Percentiles rank a stretch among this genome's conserved stretches.
These are phyloP conservation scores for Leptopilina boulardi DNA, from an alignment of 1,140 invertebrate species.

Conservation along the genomic window DNA sequence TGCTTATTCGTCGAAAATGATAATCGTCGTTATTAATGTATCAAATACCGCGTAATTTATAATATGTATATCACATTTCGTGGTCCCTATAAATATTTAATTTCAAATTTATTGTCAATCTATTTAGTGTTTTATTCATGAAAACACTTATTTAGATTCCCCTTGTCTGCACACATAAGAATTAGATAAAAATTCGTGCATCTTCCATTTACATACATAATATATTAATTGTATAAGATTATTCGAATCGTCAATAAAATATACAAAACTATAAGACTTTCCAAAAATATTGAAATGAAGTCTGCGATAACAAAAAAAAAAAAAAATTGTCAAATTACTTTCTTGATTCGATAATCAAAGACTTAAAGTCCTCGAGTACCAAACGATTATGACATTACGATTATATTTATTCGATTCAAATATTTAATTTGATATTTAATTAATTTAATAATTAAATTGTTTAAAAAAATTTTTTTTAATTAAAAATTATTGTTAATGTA, in stretches of 20 bases:
- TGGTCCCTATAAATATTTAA: neutral
- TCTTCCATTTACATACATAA: conserved; percentile 7
- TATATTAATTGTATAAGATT: neutral
- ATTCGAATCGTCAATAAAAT: conserved; percentile 18
- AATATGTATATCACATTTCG: neutral
- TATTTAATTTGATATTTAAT: too few species aligned
- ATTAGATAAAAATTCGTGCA: neutral
- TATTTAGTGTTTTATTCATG: conserved; percentile 16
- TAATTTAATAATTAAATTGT: too few species aligned
- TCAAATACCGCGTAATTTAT: neutral
- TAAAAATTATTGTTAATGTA: too few species aligned
- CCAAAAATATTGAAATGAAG: neutral
- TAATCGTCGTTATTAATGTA: neutral
- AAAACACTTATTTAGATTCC: conserved; percentile 18
- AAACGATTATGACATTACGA: too few species aligned
- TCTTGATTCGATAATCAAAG: neutral
- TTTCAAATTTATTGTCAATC: conserved; percentile 7
- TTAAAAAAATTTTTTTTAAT: too few species aligned
- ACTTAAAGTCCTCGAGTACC: too few species aligned
- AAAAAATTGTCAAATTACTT: neutral
- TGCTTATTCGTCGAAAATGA: conserved; percentile 4
- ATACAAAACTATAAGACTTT: conserved; percentile 19
- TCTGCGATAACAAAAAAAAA: neutral
- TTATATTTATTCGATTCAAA: too few species aligned
- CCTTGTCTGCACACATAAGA: neutral